Conservation (phyloP, 2,797 vertebrate species). For the Zalophus californianus region DNA sequence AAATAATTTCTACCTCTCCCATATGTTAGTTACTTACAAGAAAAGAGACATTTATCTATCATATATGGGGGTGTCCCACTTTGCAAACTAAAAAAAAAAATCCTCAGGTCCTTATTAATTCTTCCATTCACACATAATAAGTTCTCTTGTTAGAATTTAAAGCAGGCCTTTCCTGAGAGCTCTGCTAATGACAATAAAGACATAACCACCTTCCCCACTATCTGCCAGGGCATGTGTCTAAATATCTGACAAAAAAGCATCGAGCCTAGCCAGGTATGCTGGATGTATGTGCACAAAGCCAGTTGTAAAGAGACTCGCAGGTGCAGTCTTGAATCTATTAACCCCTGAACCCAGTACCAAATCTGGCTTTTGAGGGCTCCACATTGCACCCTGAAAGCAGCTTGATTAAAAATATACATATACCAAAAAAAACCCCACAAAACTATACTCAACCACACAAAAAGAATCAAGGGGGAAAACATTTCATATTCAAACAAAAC, state of each 20-base stretch:
- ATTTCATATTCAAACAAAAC: neutral
- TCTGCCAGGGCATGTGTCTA: neutral
- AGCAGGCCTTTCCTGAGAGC: neutral
- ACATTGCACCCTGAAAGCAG: neutral
- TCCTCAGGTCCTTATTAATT: neutral
- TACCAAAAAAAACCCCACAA: neutral
- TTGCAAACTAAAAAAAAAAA: conserved; percentile 33
- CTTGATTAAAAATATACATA: neutral
- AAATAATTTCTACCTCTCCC: conserved; percentile 52
- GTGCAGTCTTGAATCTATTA: neutral
- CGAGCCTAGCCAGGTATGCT: neutral
- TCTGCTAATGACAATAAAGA: conserved; percentile 25
- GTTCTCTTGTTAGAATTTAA: conserved; percentile 6
- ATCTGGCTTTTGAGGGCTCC: neutral
- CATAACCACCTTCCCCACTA: neutral
- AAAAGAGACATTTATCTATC: conserved; percentile 31
- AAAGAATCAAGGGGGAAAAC: neutral
- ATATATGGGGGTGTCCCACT: neutral
- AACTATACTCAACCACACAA: neutral
- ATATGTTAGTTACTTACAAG: neutral
- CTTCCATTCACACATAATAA: neutral
- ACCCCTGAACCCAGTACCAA: neutral
- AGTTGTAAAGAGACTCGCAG: neutral
- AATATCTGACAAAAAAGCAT: neutral
- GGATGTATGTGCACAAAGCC: neutral